phyloP scores from a whole-genome alignment of 2,888 invertebrate genomes.

The Brachyopa scutellaris region DNA sequence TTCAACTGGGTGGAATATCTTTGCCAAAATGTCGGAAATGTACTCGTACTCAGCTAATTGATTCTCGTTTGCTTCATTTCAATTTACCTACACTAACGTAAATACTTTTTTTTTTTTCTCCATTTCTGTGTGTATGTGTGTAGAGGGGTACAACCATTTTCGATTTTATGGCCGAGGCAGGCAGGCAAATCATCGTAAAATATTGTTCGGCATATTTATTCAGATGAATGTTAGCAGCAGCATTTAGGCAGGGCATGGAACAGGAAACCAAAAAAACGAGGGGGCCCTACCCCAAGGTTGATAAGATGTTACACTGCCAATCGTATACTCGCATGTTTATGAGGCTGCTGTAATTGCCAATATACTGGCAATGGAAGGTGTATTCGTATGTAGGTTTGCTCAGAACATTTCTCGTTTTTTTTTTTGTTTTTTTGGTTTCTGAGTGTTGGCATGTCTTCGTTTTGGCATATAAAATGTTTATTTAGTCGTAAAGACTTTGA shows the following conservation, averaged over 20 bases:
- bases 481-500: constrained; percentile 43
- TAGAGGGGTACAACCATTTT: constrained; percentile 4
- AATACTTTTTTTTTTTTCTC: background rate
- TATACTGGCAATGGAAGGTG: background rate
- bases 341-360: constrained; percentile 41
- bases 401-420: background rate
- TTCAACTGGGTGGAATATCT: constrained; percentile 26
- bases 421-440: background rate
- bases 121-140: constrained; percentile 1
- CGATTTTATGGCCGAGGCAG: constrained; percentile 18
- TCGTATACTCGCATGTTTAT: constrained; percentile 35
- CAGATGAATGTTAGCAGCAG: constrained; percentile 17
- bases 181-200: constrained; percentile 60
- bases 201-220: constrained; percentile 43
- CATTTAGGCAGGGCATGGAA: background rate
- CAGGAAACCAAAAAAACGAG: background rate
- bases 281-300: constrained; percentile 34
- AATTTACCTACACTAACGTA: background rate
- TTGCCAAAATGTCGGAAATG: constrained; percentile 1
- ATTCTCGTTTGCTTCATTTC: constrained; percentile 41
- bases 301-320: constrained; percentile 27
- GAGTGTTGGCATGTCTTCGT: background rate
- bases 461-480: constrained; percentile 34
- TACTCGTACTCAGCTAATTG: constrained; percentile 43
- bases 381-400: background rate